phyloP scores from a whole-genome alignment of 2,797 vertebrate species.

The Phaenicophaeus curvirostris region DNA sequence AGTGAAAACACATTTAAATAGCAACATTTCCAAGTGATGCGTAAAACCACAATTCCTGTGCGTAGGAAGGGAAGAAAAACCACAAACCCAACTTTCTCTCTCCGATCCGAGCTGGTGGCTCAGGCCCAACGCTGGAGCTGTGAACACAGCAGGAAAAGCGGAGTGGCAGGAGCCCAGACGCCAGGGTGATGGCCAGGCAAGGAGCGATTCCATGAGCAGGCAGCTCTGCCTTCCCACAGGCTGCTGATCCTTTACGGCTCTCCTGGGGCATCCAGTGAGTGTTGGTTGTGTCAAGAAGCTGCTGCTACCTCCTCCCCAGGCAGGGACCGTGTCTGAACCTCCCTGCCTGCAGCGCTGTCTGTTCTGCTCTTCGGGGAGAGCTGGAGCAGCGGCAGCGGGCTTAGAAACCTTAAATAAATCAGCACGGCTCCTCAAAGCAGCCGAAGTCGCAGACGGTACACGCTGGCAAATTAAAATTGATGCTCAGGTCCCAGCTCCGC shows the following conservation, averaged over 20 bases:
- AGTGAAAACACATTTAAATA: conserved; percentile 29
- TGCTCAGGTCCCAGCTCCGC: not conserved
- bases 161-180: not conserved
- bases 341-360: not conserved
- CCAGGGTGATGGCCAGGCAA: not conserved
- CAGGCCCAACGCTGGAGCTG: rapidly evolving
- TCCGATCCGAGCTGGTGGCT: not conserved
- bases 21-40: conserved; percentile 1
- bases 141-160: not conserved
- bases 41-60: not conserved
- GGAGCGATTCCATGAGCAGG: too few relatives aligned
- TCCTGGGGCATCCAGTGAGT: not conserved
- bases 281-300: not conserved
- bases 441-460: rapidly evolving
- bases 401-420: not conserved
- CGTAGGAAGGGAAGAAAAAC: not conserved
- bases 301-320: not conserved
- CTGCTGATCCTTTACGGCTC: rapidly evolving
- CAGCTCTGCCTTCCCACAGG: not conserved
- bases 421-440: not conserved
- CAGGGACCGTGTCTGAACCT: not conserved
- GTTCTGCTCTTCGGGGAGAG: not conserved
- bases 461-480: not conserved
- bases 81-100: not conserved
- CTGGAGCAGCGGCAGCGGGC: not conserved